Percentiles rank a stretch among this genome's conserved stretches.
phyloP scores from a whole-genome alignment of 2,888 invertebrate genomes.

The Lomographa bimaculata region DNA sequence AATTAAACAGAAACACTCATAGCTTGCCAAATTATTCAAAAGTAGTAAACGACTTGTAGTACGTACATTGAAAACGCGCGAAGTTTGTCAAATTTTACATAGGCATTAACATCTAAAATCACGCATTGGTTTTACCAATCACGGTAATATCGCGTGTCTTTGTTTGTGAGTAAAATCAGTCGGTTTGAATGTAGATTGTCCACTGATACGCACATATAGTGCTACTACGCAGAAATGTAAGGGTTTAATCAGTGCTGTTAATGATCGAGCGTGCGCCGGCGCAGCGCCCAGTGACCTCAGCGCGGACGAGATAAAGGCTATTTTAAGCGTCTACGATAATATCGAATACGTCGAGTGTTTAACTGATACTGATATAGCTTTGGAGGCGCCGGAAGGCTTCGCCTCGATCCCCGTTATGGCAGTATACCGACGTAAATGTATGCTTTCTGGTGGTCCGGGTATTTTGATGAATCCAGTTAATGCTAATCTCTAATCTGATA shows the following conservation, averaged over 20 bases:
- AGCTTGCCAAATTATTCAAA: no score
- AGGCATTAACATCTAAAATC: no score
- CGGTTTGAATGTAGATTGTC: constrained; percentile 8
- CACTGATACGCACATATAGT: constrained; percentile 2
- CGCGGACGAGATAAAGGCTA: constrained; percentile 77
- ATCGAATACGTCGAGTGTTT: constrained; percentile 71
- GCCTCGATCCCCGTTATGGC: constrained; percentile 41
- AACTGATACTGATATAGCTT: constrained; percentile 69
- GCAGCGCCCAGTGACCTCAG: constrained; percentile 79
- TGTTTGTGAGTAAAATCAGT: constrained; percentile 5
- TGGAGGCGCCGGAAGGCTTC: constrained; percentile 68
- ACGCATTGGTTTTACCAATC: constrained; percentile 4
- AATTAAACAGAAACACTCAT: no score
- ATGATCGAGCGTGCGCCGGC: constrained; percentile 63
- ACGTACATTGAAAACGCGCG: no score
- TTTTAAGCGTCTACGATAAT: constrained; percentile 75
- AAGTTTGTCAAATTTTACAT: no score
- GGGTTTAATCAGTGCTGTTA: constrained; percentile 59
- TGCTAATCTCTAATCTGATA: no score
- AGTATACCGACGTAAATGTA: no score
- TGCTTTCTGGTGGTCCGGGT: no score
- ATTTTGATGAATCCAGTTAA: no score
- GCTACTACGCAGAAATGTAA: constrained; percentile 22
- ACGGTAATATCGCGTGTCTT: constrained; percentile 1
- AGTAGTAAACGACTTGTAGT: no score